Evolutionary conservation across 2,797 vertebrate genomes (phyloP), one percentile per base, ranked within the genome.

Genomic region (Catamblyrhynchus diadema): DNA sequence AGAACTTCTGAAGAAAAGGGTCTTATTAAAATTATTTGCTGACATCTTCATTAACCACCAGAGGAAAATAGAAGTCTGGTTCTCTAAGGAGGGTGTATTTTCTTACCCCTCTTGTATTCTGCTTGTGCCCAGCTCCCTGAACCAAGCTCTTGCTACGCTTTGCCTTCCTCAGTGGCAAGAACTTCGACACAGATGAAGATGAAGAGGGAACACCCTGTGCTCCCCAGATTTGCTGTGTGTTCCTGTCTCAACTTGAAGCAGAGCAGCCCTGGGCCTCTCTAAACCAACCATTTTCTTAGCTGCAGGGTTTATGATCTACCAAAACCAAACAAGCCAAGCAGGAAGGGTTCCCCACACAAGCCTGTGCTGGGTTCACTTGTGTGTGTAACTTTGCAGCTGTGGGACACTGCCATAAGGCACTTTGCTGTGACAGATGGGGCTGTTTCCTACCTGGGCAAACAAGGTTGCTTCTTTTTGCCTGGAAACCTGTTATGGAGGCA

Each of bases 231-330:
- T 37, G 33, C 71, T 80, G 17, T 2, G 4, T 8, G 0, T 66
- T 93, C 35, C 59, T 73, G 10, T 74, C 35, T 67, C 39, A 65
- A 10, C 41, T 9, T 73, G 45, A n/a, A 87, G 72, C 30, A 59
- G 19, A 71, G 44, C 60, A 51, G 33, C 61, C 45, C 45, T 71
- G 53, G 64, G 53, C 65, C 53, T 57, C 72, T 89, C 72, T 80
- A 71, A 91, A 57, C 27, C 0, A 2, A 30, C 16, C 27, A 32
- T 78, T 79, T 92, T 27, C 60, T 81, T 91, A 85, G 50, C 65
- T 70, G 18, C 19, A 41, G 81, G 65, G 71, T 95, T 94, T 88
- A 81, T 92, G 74, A 88, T 94, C 61, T 89, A 88, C 64, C 37
- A 44, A 78, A 94, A 69, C 0, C 69, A 91, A 94, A 88, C 79